Base-by-base conservation (phyloP, 2,797 vertebrate species). In the Cuculus canorus region DNA sequence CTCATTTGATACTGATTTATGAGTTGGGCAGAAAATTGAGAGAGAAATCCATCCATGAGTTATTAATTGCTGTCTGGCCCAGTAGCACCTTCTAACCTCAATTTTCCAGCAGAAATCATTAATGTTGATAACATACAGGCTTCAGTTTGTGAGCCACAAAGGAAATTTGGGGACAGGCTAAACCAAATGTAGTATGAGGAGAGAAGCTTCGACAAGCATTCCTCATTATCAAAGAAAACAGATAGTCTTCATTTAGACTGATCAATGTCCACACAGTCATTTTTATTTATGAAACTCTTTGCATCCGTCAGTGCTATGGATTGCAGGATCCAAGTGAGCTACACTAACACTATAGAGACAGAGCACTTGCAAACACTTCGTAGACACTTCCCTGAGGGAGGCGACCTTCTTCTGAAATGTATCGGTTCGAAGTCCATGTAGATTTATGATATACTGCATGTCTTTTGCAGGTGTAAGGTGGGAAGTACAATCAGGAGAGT, bases 401-500 rank as follows among this genome's bases (percentile, higher is more conserved):
- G 54, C 48, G 83, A 13, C 53, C 64, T 50, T n/a, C 68, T 94
- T 84, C 86, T 88, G 91, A 52, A 52, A 43, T 6, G 19, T 33
- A 7, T 19, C n/a, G 0, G 3, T 65, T 2, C 43, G 63, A 50
- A 65, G 61, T 84, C 24, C 23, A 0, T 75, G 70, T 60, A 52
- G 52, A 93, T 92, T 96, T 15, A 92, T 76, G 59, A 70, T 90
- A 3, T 72, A 33, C 73, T 88, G 25, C 94, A 35, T 97, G 91
- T 98, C 95, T 98, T 92, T 98, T 99, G 93, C 98, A 99, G 99
- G 99, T 97, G 98, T 99, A 7, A 97, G 98, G 82, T 99, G 99
- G 99, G 99, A 99, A 97, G 99, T 98, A 50, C 99, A 99, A 88
- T 98, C 98, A 28, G 98, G 99, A 93, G 99, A 99, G 68, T 98